Evolutionary conservation across 2,888 invertebrate species (phyloP).

Genomic region (Colostygia pectinataria): DNA sequence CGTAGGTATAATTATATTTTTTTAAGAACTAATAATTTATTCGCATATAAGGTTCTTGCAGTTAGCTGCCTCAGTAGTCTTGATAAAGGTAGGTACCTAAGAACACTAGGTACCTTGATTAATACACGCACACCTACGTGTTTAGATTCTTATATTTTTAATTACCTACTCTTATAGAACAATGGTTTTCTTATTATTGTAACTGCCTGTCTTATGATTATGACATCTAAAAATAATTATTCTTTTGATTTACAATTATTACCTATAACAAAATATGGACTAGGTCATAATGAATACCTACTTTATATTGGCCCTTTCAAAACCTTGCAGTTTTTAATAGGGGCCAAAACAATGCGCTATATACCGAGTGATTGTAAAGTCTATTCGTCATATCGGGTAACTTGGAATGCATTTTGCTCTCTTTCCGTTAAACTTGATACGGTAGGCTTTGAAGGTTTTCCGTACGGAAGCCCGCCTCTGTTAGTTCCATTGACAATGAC

Average conservation of each 20-base stretch:
- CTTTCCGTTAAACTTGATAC: slow-evolving; percentile 49
- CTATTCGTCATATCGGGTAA: slow-evolving; percentile 18
- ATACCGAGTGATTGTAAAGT: slow-evolving; percentile 20
- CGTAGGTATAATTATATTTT: no score
- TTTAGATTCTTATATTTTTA: not conserved
- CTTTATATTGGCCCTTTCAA: slow-evolving; percentile 21
- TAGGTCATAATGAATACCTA: slow-evolving; percentile 13
- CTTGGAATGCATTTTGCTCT: slow-evolving; percentile 25
- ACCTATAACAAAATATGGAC: slow-evolving; percentile 5
- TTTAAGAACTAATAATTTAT: no score
- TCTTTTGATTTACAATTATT: slow-evolving; percentile 8
- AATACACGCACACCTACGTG: not conserved
- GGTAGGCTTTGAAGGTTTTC: slow-evolving; percentile 33
- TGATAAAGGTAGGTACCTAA: no score
- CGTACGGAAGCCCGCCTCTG: slow-evolving; percentile 19
- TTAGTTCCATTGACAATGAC: slow-evolving; percentile 47
- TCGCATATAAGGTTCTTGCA: no score
- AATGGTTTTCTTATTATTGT: no score
- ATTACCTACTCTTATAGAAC: no score
- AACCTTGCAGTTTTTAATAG: slow-evolving; percentile 26
- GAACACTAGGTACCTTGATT: no score
- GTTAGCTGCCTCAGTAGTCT: no score
- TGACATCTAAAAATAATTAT: not conserved
- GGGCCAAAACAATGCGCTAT: slow-evolving; percentile 4
- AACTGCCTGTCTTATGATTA: no score